phyloP scores from a whole-genome alignment of 2,888 invertebrate genomes.

The Epinotia demarniana region DNA sequence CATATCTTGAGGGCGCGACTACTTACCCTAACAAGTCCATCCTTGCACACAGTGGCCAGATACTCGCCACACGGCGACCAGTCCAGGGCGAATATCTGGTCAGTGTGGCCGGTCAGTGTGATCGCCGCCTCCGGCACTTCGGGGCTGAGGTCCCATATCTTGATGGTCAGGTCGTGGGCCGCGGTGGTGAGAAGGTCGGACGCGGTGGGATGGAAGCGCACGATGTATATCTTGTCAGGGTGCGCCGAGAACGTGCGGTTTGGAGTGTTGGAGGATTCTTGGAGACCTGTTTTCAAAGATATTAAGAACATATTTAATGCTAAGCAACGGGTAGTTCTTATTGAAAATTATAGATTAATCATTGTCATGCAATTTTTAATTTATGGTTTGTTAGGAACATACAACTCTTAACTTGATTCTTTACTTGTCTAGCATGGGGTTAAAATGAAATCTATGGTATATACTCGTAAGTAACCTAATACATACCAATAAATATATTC shows the following conservation, averaged over 20 bases:
- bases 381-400: too few relatives aligned
- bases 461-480: too few relatives aligned
- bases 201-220: constrained; percentile 96
- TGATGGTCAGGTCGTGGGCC: constrained; percentile 95
- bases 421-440: too few relatives aligned
- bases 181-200: constrained; percentile 94
- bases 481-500: too few relatives aligned
- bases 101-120: constrained; percentile 89
- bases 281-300: constrained; percentile 73
- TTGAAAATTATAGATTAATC: too few relatives aligned
- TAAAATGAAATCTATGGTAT: too few relatives aligned
- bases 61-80: constrained; percentile 97
- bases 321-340: too few relatives aligned
- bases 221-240: constrained; percentile 93
- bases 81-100: constrained; percentile 95
- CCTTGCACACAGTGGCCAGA: constrained; percentile 95
- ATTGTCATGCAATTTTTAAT: too few relatives aligned
- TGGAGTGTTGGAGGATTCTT: constrained; percentile 92
- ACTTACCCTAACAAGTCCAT: constrained; percentile 88
- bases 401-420: too few relatives aligned
- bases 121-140: constrained; percentile 73
- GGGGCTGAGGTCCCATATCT: constrained; percentile 92
- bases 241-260: constrained; percentile 88
- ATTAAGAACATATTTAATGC: not conserved
- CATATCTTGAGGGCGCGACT: too few relatives aligned